Conservation (phyloP, 2,888 invertebrate genomes). For the Chydorus sphaericus region DNA sequence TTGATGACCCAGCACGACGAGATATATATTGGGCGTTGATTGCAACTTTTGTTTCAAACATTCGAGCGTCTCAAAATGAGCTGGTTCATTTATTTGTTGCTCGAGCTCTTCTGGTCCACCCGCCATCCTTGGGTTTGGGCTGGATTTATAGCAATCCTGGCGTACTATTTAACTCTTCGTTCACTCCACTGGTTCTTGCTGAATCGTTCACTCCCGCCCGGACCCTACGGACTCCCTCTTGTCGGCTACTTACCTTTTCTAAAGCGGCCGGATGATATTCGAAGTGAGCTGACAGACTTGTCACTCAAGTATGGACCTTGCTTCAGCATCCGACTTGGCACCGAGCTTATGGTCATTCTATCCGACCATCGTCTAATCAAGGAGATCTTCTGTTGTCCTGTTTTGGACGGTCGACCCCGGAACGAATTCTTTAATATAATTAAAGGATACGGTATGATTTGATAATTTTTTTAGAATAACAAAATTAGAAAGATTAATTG, state of each 20-base stretch:
- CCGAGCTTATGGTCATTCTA: slow-evolving; percentile 67
- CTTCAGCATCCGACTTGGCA: slow-evolving; percentile 66
- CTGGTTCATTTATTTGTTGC: no score
- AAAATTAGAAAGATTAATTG: no score
- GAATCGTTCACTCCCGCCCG: slow-evolving; percentile 58
- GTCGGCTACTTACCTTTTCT: slow-evolving; percentile 71
- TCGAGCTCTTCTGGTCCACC: no score
- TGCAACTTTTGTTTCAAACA: no score
- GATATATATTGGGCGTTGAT: no score
- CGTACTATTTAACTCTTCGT: no score
- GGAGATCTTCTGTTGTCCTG: slow-evolving; percentile 69
- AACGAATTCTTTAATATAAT: slow-evolving; percentile 72
- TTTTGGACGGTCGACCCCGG: slow-evolving; percentile 73
- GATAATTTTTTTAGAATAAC: no score
- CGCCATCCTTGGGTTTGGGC: no score
- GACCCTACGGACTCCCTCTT: slow-evolving; percentile 74
- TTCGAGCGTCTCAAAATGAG: no score
- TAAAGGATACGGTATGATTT: slow-evolving; percentile 79
- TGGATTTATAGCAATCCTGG: no score
- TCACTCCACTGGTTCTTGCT: no score
- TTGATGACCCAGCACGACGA: no score
- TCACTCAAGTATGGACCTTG: slow-evolving; percentile 63
- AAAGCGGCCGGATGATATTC: slow-evolving; percentile 50
- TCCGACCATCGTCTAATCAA: slow-evolving; percentile 73
- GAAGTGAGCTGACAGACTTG: slow-evolving; percentile 61